phyloP scores from a whole-genome alignment of 2,797 vertebrate species.

The Poeciliopsis gracilis region DNA sequence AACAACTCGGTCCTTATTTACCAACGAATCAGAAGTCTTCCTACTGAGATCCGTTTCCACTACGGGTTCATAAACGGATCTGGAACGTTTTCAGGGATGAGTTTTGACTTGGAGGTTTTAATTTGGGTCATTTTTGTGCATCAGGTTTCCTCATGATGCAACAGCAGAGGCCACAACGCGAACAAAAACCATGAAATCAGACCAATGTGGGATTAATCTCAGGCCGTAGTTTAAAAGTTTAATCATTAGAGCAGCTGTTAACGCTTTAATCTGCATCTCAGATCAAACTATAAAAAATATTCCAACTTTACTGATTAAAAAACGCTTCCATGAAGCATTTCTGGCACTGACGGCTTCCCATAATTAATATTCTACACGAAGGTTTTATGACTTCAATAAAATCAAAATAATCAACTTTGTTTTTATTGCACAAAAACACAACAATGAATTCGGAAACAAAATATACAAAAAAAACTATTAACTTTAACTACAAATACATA shows the following conservation, averaged over 20 bases:
- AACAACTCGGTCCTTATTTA: neutral
- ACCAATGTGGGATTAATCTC: too few relatives aligned
- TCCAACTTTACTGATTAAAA: too few relatives aligned
- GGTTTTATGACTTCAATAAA: neutral
- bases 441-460: too few relatives aligned
- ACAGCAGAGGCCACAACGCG: too few relatives aligned
- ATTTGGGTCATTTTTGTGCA: neutral
- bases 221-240: too few relatives aligned
- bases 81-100: neutral
- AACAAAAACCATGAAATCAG: too few relatives aligned
- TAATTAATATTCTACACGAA: neutral
- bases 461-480: too few relatives aligned
- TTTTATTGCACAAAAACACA: too few relatives aligned
- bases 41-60: neutral
- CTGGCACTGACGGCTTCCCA: neutral
- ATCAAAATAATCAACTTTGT: neutral
- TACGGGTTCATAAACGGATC: neutral
- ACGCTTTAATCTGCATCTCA: neutral
- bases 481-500: too few relatives aligned
- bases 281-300: too few relatives aligned
- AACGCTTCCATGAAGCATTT: neutral
- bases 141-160: neutral
- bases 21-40: neutral
- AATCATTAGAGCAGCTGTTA: too few relatives aligned
- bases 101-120: neutral